Base-by-base conservation (phyloP, 1,140 invertebrate species). In the Nasonia giraulti region DNA sequence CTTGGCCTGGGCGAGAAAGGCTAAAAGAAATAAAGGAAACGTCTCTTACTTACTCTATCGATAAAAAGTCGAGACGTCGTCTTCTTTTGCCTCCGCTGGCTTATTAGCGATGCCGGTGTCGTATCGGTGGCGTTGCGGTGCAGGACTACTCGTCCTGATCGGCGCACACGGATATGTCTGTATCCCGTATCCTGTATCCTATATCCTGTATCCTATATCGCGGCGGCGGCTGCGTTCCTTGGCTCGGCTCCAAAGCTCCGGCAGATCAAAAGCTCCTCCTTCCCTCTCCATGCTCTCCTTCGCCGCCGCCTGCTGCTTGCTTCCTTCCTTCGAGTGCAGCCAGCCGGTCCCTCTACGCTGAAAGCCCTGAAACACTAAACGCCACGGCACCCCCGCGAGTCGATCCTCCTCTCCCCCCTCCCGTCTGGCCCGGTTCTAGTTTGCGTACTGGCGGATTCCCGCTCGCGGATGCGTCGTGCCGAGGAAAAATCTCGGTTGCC, bases 201-300 rank as follows among this genome's bases (percentile, higher is more conserved):
- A 77, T 81, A 77, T 80, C 84, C 83, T 31, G 37, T 81, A 81
- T 85, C 84, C 78, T 31, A 62, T 84, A 80, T 84, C 77, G 27
- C 62, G 27, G 84, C 27, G 27, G 27, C 62, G 27, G 82, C 50
- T 33, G 31, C 55, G 47, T n/a, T 79, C 84, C 87, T 89, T 92
- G 90, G 91, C 90, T 76, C 80, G 79, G 81, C 85, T 91, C 91
- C 91, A 92, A 89, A 89, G 84, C 88, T 89, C 88, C 81, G 84
- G 84, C 80, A 89, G 90, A 92, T 92, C 91, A 90, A 91, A 92
- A 92, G 89, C 91, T 91, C 89, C 55, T 62, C 17, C 55, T 62
- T 62, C 55, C 55, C 20, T 89, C 88, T 84, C 55, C 75, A 78
- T 62, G 83, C 77, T 85, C 23, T 86, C 78, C 77, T 62, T 87